Base-by-base conservation (phyloP, 2,113 vertebrate species). In the Pampusana beccarii region DNA sequence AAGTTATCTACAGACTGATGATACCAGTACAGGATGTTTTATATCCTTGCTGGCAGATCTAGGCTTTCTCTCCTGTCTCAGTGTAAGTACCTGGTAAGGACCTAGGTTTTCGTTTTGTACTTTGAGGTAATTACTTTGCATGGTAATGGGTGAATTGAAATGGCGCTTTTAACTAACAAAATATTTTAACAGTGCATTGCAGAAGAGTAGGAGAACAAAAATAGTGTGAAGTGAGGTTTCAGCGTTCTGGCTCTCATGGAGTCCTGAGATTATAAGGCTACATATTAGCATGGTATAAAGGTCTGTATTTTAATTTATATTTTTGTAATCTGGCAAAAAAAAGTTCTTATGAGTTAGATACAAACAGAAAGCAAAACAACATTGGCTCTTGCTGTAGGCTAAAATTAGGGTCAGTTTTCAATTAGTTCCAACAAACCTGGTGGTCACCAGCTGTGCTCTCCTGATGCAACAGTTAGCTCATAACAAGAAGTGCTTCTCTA, bases 341-440 rank as follows among this genome's bases (percentile, higher is more conserved):
- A 36, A 24, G 9, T 9, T n/a, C 64, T 58, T 40, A n/a, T 40
- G 64, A 89, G 34, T 72, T 81, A 38, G 56, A 48, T 34, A 78
- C 8, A 78, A 94, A 57, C 6, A 71, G 60, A 92, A 58, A 96
- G 57, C 62, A 75, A 24, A 91, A 44, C 8, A 84, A 79, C 28
- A 38, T 11, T 70, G 85, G 40, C 46, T 93, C 36, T 66, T 73
- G 36, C 50, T 75, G 58, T 60, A 75, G 38, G 66, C 38, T 96
- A 87, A 93, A 93, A 94, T 93, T 90, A 92, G 10, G 8, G 72
- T 92, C 5, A 65, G 92, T 96, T 93, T 91, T 80, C 86, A 93
- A 70, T 95, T 87, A 86, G 67, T 88, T 94, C 71, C 69, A 82
- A 53, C 36, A 92, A 60, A 85, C 92, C n/a, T 87, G 70, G 29